Conservation (phyloP, 2,113 vertebrate genomes). For the Tyto alba region DNA sequence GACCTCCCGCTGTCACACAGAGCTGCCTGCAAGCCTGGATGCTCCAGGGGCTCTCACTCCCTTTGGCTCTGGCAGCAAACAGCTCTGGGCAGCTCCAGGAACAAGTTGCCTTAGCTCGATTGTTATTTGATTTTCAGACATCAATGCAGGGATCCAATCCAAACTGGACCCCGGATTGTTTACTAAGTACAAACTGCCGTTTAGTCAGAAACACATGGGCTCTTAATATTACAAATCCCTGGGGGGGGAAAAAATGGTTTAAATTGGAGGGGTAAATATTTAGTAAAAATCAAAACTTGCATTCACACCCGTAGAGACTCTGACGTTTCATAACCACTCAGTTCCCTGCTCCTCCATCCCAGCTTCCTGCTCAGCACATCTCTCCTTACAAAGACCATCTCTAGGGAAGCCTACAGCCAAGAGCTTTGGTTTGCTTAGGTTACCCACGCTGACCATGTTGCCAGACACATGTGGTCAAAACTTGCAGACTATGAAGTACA, state of each 20-base stretch:
- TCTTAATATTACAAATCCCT: not conserved
- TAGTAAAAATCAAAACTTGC: not conserved
- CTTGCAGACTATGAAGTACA: not conserved
- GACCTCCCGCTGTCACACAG: not conserved
- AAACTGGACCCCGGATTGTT: not conserved
- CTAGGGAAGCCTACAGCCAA: not conserved
- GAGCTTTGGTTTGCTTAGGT: not conserved
- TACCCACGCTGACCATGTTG: not conserved
- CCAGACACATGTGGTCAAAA: not conserved
- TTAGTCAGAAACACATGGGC: constrained; percentile 40
- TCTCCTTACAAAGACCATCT: not conserved
- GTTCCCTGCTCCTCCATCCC: not conserved
- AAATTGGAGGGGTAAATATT: not conserved
- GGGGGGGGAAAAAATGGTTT: not conserved
- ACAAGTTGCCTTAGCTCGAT: not conserved
- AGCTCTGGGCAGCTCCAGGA: not conserved
- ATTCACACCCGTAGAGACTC: not conserved
- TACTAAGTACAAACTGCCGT: not conserved
- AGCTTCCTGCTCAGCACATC: not conserved
- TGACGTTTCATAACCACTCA: not conserved
- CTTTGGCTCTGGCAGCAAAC: not conserved
- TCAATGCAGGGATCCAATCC: not conserved
- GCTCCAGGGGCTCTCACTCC: not conserved
- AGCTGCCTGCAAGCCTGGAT: not conserved
- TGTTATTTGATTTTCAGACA: not conserved